These are phyloP conservation scores for Drosophila mimica DNA, from an alignment of 2,888 invertebrate species.

Conservation along the genomic window DNA sequence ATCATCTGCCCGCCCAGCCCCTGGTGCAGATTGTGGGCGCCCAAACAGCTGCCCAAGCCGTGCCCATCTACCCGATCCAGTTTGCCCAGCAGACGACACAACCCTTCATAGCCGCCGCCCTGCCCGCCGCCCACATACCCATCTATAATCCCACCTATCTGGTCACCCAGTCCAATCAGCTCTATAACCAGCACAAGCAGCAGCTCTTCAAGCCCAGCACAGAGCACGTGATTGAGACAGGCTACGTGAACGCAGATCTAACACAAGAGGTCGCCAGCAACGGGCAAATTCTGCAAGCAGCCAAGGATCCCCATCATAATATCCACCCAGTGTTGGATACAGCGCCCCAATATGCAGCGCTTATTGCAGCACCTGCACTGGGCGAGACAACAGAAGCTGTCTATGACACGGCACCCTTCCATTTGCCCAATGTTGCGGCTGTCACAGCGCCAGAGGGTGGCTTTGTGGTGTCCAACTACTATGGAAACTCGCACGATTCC, in stretches of 20 bases:
- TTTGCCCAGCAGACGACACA: conserved; percentile 84
- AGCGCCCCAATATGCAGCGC: conserved; percentile 82
- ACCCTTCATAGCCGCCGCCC: conserved; percentile 81
- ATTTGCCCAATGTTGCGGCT: conserved; percentile 72
- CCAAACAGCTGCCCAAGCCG: conserved; percentile 85
- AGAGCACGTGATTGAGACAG: conserved; percentile 83
- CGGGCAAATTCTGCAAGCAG: conserved; percentile 84
- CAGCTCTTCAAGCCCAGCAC: conserved; percentile 86
- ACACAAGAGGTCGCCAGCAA: conserved; percentile 84
- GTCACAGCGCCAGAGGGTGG: conserved; percentile 75
- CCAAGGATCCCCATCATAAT: conserved; percentile 79
- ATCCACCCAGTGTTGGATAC: conserved; percentile 80
- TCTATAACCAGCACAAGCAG: conserved; percentile 84
- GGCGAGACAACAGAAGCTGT: conserved; percentile 62
- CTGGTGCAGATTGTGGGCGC: conserved; percentile 83
- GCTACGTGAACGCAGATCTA: conserved; percentile 81
- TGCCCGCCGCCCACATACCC: conserved; percentile 78
- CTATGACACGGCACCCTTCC: conserved; percentile 77
- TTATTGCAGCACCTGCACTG: conserved; percentile 81
- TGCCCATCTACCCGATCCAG: conserved; percentile 86
- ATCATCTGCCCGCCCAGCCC: conserved; percentile 80
- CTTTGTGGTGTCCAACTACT: conserved; percentile 84
- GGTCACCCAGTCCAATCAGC: conserved; percentile 84
- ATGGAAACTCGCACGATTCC: conserved; percentile 81
- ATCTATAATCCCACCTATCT: conserved; percentile 84